Conservation (phyloP, 1,140 invertebrate genomes). For the Conus betulinus region DNA sequence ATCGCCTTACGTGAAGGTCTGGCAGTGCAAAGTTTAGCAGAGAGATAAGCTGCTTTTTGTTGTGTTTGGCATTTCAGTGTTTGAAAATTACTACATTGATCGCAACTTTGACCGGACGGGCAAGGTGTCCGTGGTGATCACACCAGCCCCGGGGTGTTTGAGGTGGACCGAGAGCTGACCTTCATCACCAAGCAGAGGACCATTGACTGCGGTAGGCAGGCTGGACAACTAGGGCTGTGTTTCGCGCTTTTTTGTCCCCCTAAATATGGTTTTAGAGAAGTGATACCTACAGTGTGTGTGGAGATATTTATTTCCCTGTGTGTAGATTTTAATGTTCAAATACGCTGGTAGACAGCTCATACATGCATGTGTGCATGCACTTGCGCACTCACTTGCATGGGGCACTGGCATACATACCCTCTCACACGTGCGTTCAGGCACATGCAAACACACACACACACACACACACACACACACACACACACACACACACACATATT, state of each 20-base stretch:
- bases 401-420: not conserved
- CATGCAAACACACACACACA: not conserved
- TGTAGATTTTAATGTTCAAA: too few relatives aligned
- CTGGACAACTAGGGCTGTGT: too few relatives aligned
- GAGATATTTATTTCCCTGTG: too few relatives aligned
- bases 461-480: not conserved
- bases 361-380: too few relatives aligned
- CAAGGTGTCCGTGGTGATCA: conserved; percentile 97
- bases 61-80: conserved; percentile 82
- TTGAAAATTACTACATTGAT: conserved; percentile 98
- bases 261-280: too few relatives aligned
- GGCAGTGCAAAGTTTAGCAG: too few relatives aligned
- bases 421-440: not conserved
- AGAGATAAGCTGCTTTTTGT: conserved; percentile 1
- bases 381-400: too few relatives aligned
- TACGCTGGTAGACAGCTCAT: too few relatives aligned
- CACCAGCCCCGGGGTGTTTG: conserved; percentile 96
- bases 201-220: conserved; percentile 92
- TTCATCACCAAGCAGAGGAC: conserved; percentile 99
- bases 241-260: too few relatives aligned
- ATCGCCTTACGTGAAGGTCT: too few relatives aligned
- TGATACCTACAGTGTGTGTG: too few relatives aligned
- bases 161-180: conserved; percentile 97
- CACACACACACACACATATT: not conserved
- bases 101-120: conserved; percentile 98